phyloP scores from a whole-genome alignment of 2,888 invertebrate genomes.

The Ectobius pallidus region DNA sequence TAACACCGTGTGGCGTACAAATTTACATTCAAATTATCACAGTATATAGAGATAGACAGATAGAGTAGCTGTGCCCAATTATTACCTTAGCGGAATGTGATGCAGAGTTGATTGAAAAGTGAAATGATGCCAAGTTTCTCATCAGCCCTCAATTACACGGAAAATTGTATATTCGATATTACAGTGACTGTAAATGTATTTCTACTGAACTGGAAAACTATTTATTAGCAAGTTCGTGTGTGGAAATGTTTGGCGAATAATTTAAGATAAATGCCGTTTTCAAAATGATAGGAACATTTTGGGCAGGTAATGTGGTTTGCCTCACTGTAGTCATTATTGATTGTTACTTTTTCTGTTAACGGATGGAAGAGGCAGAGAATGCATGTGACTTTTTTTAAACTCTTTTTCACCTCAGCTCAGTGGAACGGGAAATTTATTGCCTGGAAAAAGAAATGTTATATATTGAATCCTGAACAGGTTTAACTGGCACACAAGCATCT shows the following conservation, averaged over 20 bases:
- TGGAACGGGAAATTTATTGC: no score
- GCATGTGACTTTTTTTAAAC: no score
- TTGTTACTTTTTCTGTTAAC: no score
- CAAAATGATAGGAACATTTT: background rate
- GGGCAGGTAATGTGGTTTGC: conserved; percentile 5
- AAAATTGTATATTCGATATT: conserved; percentile 18
- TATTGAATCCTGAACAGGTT: no score
- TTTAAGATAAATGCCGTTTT: conserved; percentile 18
- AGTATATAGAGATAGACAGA: background rate
- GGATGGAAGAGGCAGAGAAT: no score
- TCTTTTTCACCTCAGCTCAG: no score
- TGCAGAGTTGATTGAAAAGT: conserved; percentile 24
- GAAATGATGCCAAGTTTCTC: conserved; percentile 27
- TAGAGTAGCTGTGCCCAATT: conserved; percentile 15
- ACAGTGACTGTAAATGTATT: background rate
- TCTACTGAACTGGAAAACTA: background rate
- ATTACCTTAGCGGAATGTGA: conserved; percentile 17
- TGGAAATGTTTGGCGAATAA: conserved; percentile 14
- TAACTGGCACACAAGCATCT: no score
- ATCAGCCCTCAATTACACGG: conserved; percentile 28
- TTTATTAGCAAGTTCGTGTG: background rate
- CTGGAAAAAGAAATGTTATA: no score
- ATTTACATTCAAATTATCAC: conserved; percentile 21
- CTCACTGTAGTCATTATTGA: no score
- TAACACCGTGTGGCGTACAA: conserved; percentile 4